phyloP scores from a whole-genome alignment of 2,113 vertebrate genomes.

The Megaptera novaeangliae region DNA sequence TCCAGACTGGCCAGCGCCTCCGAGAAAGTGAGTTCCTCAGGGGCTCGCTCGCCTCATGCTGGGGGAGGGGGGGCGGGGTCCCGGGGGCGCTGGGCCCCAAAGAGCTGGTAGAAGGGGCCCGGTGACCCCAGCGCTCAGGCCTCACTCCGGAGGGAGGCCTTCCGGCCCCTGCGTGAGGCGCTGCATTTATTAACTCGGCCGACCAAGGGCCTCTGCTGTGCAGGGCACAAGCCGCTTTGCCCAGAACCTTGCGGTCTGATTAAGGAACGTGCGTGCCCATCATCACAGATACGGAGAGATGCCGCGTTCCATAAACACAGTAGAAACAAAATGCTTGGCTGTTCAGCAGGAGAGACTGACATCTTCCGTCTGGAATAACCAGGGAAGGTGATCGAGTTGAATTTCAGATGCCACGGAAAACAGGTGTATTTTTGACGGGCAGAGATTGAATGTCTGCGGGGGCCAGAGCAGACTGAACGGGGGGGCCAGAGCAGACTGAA shows the following conservation, averaged over 20 bases:
- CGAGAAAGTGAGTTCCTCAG: constrained; percentile 84
- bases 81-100: neutral
- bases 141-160: neutral
- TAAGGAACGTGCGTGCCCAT: fast-evolving
- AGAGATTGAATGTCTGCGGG: neutral
- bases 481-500: neutral
- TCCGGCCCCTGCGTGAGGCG: neutral
- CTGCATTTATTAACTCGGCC: fast-evolving
- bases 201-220: fast-evolving
- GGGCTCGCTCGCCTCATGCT: too few species aligned
- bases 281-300: fast-evolving
- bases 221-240: neutral
- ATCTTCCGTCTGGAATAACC: neutral
- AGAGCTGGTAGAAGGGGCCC: fast-evolving
- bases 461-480: neutral
- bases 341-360: neutral
- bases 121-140: neutral
- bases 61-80: neutral
- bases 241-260: neutral
- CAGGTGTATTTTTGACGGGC: neutral
- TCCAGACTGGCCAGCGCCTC: constrained; percentile 93
- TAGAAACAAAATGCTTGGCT: neutral
- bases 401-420: neutral
- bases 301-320: fast-evolving
- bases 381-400: neutral